Percentiles rank a stretch among this genome's conserved stretches.
Conservation (phyloP, 2,888 invertebrate genomes). For the Apotomis betuletana region DNA sequence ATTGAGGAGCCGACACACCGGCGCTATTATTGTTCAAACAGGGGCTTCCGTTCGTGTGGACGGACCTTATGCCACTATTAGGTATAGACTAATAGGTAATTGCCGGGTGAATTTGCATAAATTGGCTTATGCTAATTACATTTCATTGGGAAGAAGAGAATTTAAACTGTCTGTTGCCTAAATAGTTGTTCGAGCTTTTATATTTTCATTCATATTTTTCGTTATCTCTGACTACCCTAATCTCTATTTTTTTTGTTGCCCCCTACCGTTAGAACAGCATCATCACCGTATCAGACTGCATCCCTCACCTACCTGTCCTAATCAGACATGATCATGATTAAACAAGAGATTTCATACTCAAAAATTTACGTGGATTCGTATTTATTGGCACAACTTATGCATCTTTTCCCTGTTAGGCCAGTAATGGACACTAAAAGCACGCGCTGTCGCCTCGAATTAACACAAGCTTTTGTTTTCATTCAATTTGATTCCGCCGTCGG, state of each 20-base stretch:
- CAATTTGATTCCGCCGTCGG: constrained; percentile 76
- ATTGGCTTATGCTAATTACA: constrained; percentile 12
- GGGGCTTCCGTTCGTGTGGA: constrained; percentile 63
- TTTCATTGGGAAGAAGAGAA: neutral
- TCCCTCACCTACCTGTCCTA: too few relatives aligned
- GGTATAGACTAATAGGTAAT: constrained; percentile 44
- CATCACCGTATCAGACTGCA: too few relatives aligned
- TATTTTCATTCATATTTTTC: too few relatives aligned
- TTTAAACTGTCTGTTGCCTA: neutral
- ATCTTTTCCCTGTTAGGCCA: constrained; percentile 27
- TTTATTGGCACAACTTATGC: constrained; percentile 17
- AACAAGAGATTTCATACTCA: neutral
- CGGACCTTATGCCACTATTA: constrained; percentile 59
- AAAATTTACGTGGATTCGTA: neutral
- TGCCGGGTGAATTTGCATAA: constrained; percentile 36
- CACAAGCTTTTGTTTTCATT: constrained; percentile 81
- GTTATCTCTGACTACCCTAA: neutral
- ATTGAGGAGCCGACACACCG: constrained; percentile 60
- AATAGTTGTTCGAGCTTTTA: too few relatives aligned
- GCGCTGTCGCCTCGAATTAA: constrained; percentile 72
- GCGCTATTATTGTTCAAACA: constrained; percentile 75
- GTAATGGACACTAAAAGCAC: constrained; percentile 44
- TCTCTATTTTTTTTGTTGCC: too few relatives aligned
- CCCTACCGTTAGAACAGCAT: too few relatives aligned
- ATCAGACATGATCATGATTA: neutral